These are phyloP conservation scores for Aplodontia rufa DNA, from an alignment of 2,113 vertebrate species.

Conservation along the genomic window DNA sequence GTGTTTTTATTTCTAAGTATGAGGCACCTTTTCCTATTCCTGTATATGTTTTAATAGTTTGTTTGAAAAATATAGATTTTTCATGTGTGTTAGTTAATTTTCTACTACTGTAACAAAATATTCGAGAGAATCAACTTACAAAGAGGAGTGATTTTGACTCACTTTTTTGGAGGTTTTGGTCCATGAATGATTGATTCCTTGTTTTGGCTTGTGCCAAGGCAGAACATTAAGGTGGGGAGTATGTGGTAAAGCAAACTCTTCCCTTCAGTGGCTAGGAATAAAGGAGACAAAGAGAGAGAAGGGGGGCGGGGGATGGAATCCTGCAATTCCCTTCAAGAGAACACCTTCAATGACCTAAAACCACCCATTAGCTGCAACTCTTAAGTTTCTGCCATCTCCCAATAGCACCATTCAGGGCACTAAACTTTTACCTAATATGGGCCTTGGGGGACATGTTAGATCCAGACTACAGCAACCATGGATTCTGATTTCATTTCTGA, in stretches of 20 bases:
- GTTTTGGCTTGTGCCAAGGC: neutral
- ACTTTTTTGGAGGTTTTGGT: neutral
- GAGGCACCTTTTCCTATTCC: neutral
- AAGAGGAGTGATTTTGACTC: neutral
- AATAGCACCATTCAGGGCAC: neutral
- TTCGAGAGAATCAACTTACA: neutral
- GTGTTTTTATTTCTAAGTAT: neutral
- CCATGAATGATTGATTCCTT: neutral
- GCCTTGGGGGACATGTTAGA: neutral
- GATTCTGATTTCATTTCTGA: neutral
- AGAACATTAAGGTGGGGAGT: neutral
- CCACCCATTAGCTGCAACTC: neutral
- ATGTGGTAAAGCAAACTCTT: neutral
- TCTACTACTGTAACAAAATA: neutral
- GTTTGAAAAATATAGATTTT: neutral
- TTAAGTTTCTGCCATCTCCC: neutral
- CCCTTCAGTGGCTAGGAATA: neutral
- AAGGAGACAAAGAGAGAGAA: neutral
- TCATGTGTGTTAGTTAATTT: neutral
- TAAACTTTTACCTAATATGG: neutral
- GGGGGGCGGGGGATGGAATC: neutral
- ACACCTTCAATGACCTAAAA: neutral
- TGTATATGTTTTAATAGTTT: neutral
- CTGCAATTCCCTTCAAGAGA: neutral
- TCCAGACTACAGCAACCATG: neutral